Percentiles rank a stretch among this genome's conserved stretches.
These are phyloP conservation scores for Corydoras sp. DNA, from an alignment of 2,113 vertebrate species.

Conservation along the genomic window DNA sequence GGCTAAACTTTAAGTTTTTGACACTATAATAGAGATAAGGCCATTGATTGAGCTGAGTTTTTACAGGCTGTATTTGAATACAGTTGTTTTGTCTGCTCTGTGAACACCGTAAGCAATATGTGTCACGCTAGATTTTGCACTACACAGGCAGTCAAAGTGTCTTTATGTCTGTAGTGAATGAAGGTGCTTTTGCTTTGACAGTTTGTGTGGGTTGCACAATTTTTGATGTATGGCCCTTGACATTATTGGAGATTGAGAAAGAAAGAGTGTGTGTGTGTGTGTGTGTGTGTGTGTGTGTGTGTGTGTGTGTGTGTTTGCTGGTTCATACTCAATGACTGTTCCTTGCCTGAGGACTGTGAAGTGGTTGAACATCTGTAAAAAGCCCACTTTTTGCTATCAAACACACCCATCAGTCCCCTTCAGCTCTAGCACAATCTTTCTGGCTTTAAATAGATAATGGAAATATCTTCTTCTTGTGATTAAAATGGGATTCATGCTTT, in stretches of 20 bases:
- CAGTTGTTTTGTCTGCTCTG: not conserved
- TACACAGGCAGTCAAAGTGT: not conserved
- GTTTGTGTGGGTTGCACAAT: not conserved
- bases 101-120: not conserved
- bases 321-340: conserved; percentile 20
- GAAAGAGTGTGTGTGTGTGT: not conserved
- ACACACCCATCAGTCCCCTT: not conserved
- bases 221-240: conserved; percentile 18
- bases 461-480: conserved; percentile 30
- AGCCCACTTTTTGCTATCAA: conserved; percentile 37
- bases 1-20: too few species aligned
- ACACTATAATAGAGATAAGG: too few species aligned
- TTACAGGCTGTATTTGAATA: not conserved
- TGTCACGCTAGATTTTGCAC: not conserved
- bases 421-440: conserved; percentile 18
- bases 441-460: conserved; percentile 59
- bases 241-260: conserved; percentile 8
- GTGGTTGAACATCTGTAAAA: conserved; percentile 30
- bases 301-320: not conserved
- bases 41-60: too few species aligned
- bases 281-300: not conserved
- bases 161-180: not conserved
- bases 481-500: not conserved
- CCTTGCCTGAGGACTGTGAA: conserved; percentile 5
- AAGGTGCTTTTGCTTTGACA: conserved; percentile 5